Conservation (phyloP, 2,113 vertebrate species). For the Cheilinus undulatus region DNA sequence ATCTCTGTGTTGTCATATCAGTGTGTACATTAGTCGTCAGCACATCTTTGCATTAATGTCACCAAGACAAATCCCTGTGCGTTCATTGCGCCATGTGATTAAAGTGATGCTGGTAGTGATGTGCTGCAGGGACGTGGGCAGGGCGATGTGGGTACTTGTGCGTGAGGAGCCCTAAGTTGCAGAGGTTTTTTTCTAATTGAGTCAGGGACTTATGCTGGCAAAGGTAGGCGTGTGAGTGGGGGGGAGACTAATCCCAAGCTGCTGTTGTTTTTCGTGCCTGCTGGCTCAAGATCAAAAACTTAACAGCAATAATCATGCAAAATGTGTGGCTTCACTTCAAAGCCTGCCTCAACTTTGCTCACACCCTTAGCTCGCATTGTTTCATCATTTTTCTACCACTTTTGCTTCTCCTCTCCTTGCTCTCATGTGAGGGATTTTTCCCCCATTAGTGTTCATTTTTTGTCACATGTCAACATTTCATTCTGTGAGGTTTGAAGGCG, state of each 20-base stretch:
- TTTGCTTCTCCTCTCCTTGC: conserved; percentile 23
- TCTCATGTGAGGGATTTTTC: conserved; percentile 21
- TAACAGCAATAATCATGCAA: conserved; percentile 78
- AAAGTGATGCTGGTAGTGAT: conserved; percentile 55
- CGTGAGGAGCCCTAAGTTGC: conserved; percentile 78
- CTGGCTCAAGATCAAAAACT: conserved; percentile 82
- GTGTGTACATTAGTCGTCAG: conserved; percentile 41
- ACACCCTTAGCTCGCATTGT: conserved; percentile 68
- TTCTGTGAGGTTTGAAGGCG: background rate
- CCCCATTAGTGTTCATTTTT: background rate
- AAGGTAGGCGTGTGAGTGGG: conserved; percentile 80
- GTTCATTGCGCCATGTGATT: conserved; percentile 52
- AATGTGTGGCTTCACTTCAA: conserved; percentile 80
- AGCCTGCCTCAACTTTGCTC: conserved; percentile 74
- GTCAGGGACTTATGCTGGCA: conserved; percentile 80
- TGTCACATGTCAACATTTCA: conserved; percentile 17
- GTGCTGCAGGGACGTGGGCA: conserved; percentile 75
- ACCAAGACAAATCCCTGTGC: conserved; percentile 60
- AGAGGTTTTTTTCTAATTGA: conserved; percentile 83
- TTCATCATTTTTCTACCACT: conserved; percentile 64
- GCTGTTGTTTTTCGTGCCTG: conserved; percentile 80
- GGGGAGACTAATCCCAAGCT: conserved; percentile 79
- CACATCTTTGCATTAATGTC: conserved; percentile 54
- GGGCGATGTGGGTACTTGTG: conserved; percentile 72
- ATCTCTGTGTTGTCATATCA: conserved; percentile 22